These are phyloP conservation scores for Cepphus grylle DNA, from an alignment of 2,113 vertebrate species.

Conservation along the genomic window DNA sequence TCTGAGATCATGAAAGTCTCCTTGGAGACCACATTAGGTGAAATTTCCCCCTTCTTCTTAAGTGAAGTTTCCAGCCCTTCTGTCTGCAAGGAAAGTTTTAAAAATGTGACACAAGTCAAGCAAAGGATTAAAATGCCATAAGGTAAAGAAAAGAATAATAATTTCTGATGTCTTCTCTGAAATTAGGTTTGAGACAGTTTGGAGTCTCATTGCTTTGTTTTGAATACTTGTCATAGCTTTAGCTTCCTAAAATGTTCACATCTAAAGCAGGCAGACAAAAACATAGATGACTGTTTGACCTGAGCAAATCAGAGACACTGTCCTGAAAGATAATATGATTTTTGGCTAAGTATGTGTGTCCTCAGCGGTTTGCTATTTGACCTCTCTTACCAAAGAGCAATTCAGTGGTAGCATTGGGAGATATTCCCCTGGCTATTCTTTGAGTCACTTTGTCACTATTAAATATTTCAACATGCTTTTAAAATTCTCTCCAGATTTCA, in stretches of 20 bases:
- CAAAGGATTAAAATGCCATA: neutral
- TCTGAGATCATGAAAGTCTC: neutral
- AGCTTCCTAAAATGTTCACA: neutral
- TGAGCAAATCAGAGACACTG: neutral
- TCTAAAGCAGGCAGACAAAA: neutral
- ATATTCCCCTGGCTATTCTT: neutral
- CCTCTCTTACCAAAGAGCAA: neutral
- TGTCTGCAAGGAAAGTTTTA: neutral
- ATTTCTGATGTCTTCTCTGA: neutral
- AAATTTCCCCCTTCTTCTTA: neutral
- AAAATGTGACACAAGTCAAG: neutral
- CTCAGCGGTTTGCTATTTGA: neutral
- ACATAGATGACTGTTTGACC: neutral
- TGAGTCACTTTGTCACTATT: neutral
- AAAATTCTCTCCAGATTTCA: neutral
- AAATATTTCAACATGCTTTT: neutral
- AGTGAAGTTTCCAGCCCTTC: neutral
- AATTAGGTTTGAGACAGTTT: neutral
- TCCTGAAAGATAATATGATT: neutral
- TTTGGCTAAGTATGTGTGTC: neutral
- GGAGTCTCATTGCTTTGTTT: neutral
- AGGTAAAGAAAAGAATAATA: neutral
- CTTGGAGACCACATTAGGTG: neutral
- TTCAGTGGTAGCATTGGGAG: neutral
- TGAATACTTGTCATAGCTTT: constrained; percentile 1